Evolutionary conservation across 2,797 vertebrate species (phyloP).

Genomic region (Syndactyla subalaris): DNA sequence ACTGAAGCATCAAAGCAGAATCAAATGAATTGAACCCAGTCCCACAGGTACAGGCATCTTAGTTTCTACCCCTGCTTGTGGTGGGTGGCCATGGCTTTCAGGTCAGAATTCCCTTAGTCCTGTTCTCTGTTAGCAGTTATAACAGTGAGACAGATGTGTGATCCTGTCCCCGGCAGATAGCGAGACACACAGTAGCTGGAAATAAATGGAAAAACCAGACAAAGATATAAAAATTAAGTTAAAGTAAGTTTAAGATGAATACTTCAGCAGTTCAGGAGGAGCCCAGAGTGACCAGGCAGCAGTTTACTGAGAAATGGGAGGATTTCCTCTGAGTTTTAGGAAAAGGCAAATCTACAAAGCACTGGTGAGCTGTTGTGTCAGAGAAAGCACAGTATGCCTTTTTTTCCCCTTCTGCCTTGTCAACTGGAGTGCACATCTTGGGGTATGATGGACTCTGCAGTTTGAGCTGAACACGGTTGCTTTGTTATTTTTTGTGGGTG

Average conservation of each 20-base stretch:
- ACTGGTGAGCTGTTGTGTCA: neutral
- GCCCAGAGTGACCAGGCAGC: neutral
- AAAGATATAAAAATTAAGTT: neutral
- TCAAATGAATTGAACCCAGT: neutral
- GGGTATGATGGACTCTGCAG: accelerated
- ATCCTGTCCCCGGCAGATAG: neutral
- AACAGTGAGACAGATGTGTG: neutral
- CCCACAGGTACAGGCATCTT: neutral
- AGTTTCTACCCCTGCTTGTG: neutral
- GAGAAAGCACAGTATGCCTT: neutral
- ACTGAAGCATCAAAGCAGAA: neutral
- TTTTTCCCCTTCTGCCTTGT: neutral
- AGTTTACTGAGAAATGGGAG: neutral
- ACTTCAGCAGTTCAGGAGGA: neutral
- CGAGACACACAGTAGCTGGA: neutral
- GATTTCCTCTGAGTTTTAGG: neutral
- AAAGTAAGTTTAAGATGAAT: neutral
- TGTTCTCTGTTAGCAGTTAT: neutral
- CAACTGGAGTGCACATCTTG: neutral
- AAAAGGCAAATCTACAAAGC: neutral
- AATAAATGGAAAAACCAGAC: neutral
- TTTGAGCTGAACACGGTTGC: neutral
- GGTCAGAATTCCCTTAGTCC: neutral
- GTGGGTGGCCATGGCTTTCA: neutral
- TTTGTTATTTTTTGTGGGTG: neutral